phyloP scores from a whole-genome alignment of 2,797 vertebrate genomes.

The Acomys russatus region DNA sequence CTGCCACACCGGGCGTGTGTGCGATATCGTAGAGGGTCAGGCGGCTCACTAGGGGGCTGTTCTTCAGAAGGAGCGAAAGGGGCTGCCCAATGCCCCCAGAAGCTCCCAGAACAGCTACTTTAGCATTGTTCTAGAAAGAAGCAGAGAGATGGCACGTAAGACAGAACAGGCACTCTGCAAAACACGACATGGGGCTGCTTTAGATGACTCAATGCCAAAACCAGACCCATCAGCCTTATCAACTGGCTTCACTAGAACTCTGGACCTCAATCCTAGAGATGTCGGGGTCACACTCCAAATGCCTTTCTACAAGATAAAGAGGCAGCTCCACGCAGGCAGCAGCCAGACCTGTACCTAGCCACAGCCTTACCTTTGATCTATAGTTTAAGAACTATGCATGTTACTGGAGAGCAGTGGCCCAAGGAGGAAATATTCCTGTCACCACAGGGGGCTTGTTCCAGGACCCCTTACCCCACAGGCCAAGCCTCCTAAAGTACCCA shows the following conservation, averaged over 20 bases:
- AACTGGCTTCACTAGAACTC: not conserved
- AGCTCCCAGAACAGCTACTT: constrained; percentile 97
- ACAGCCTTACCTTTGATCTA: not conserved
- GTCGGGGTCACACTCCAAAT: not conserved
- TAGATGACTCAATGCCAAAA: not conserved
- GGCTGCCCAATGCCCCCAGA: constrained; percentile 98
- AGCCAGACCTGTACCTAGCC: not conserved
- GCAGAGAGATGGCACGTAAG: not conserved
- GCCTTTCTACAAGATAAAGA: not conserved
- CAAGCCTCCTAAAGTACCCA: not conserved
- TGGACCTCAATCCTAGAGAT: not conserved
- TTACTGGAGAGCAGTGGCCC: not conserved
- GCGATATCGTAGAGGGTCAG: constrained; percentile 96
- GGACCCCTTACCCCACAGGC: not conserved
- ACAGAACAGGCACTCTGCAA: not conserved
- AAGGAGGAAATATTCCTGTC: not conserved
- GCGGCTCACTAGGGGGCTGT: constrained; percentile 96
- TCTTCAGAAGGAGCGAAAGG: constrained; percentile 97
- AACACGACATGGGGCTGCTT: not conserved
- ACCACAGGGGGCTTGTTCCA: no score
- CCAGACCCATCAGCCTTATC: not conserved
- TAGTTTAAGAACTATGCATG: constrained; percentile 4
- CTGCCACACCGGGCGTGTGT: constrained; percentile 97
- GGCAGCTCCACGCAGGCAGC: not conserved
- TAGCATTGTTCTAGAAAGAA: constrained; percentile 92